Conservation (phyloP, 1,140 invertebrate genomes). For the Meloidogyne floridensis region DNA sequence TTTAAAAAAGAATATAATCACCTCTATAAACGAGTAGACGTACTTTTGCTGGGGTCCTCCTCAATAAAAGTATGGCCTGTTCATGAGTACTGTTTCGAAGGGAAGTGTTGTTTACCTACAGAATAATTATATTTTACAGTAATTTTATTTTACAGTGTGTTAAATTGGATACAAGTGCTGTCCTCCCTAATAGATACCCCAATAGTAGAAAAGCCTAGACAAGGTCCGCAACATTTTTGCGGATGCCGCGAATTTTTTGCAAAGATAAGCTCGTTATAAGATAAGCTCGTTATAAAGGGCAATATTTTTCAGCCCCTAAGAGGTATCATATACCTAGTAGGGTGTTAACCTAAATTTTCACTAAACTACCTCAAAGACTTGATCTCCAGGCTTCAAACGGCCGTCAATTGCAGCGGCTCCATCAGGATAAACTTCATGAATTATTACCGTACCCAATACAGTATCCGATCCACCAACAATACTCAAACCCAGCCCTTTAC, state of each 20-base stretch:
- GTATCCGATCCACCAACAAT: slow-evolving; percentile 65
- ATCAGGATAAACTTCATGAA: slow-evolving; percentile 64
- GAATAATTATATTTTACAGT: not conserved
- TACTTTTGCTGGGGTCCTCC: slow-evolving; percentile 77
- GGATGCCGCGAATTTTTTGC: too few species aligned
- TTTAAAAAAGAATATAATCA: not conserved
- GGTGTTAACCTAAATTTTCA: not conserved
- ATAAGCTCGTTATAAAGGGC: too few species aligned
- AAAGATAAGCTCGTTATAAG: too few species aligned
- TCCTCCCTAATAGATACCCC: too few species aligned
- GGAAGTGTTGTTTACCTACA: slow-evolving; percentile 73
- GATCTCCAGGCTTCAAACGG: slow-evolving; percentile 84
- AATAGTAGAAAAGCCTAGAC: too few species aligned
- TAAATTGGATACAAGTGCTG: too few species aligned
- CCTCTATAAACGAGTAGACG: slow-evolving; percentile 81
- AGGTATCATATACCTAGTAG: not conserved
- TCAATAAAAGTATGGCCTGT: slow-evolving; percentile 74
- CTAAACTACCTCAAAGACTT: slow-evolving; percentile 73
- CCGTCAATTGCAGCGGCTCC: slow-evolving; percentile 83
- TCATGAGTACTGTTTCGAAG: slow-evolving; percentile 75
- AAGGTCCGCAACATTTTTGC: too few species aligned
- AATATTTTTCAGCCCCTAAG: too few species aligned
- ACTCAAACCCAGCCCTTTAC: slow-evolving; percentile 61
- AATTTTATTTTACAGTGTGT: too few species aligned
- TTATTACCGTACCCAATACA: slow-evolving; percentile 62